Percentiles rank a stretch among this genome's conserved stretches.
phyloP scores from a whole-genome alignment of 2,113 vertebrate genomes.

The Hiodon tergisus region DNA sequence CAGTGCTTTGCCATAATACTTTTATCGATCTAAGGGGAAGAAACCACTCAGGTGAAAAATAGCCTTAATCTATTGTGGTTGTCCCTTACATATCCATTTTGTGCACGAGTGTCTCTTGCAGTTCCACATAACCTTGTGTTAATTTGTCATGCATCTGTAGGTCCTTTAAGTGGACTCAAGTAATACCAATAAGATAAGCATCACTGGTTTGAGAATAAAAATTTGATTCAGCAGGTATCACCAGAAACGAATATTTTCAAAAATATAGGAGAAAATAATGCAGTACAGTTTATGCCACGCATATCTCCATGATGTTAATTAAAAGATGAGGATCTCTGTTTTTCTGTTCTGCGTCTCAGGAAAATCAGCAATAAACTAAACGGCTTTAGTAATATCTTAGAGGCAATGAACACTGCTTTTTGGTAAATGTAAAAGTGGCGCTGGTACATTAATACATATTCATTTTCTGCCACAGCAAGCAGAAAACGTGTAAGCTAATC shows the following conservation, averaged over 20 bases:
- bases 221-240: background rate
- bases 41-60: slow-evolving; percentile 21
- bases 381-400: background rate
- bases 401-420: background rate
- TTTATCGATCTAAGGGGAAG: slow-evolving; percentile 18
- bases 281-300: no score
- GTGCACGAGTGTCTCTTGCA: slow-evolving; percentile 4
- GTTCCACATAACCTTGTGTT: background rate
- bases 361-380: background rate
- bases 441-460: no score
- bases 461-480: no score
- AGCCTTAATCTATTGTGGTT: slow-evolving; percentile 21
- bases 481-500: no score
- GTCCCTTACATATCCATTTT: slow-evolving; percentile 17
- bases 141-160: background rate
- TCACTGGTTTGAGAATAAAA: background rate
- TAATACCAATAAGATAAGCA: background rate
- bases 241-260: background rate
- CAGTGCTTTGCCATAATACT: slow-evolving; percentile 18
- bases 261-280: background rate
- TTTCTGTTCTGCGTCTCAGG: no score
- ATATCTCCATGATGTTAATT: no score
- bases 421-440: no score
- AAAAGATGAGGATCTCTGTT: no score
- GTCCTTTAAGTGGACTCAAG: background rate